Evolutionary conservation across 1,140 invertebrate genomes (phyloP), one percentile per base, ranked within the genome.

Genomic region (Philotrypesis tridentata): DNA sequence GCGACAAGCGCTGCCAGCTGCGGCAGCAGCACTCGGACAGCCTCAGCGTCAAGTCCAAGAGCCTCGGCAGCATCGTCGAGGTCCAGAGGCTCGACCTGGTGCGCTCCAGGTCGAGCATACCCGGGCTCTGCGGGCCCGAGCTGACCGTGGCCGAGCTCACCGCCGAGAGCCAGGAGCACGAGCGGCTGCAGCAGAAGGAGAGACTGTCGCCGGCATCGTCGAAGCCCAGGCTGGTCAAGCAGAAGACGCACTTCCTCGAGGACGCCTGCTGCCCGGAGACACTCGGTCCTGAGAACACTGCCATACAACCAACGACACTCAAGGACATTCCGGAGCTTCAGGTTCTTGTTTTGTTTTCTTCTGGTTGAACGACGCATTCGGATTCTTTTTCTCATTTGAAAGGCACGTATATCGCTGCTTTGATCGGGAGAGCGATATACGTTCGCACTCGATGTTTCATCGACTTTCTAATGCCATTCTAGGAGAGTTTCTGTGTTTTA

Each of bases 21-120:
- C 43, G 23, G 11, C 76, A 60, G n/a, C 91, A 92, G 11, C 91
- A 86, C 61, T 92, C 90, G 76, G 91, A 92, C 82, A 86, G 90
- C 33, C 84, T 92, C n/a, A 94, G 93, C 77, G 92, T 95, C 25
- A 96, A 96, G 89, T 96, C 95, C 7, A 94, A 95, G 87, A 97
- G 96, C 85, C 91, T 97, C 72, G 95, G 95, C 65, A 96, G 97
- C 87, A 96, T 97, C 43, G 92, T 95, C 67, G 95, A 95, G 76
- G 93, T 94, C 17, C 94, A 96, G 86, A 93, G 93, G 63, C 93
- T 89, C 67, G 93, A 95, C 82, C 93, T 96, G 55, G 95, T 95
- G 0, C 92, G 95, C 85, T 96, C 95, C 0, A 93, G 95, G 70
- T 96, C 95, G 0, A 96, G 95, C 86, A 93, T 96, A 29, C 95